These are phyloP conservation scores for Diachasmimorpha longicaudata DNA, from an alignment of 1,140 invertebrate species.

Conservation along the genomic window DNA sequence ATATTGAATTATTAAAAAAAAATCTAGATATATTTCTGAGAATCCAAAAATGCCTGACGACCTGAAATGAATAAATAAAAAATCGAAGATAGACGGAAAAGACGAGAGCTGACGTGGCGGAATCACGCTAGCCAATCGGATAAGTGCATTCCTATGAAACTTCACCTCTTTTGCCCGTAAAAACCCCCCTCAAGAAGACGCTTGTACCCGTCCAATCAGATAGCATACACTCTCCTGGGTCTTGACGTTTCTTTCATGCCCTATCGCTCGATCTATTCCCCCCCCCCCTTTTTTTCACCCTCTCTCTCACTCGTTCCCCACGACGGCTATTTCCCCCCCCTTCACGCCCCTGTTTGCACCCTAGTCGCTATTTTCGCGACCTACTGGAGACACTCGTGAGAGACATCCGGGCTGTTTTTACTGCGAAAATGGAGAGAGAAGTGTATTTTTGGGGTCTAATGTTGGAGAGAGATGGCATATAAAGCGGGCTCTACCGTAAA, in stretches of 20 bases:
- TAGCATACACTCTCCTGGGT: conserved; percentile 38
- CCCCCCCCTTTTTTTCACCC: not conserved
- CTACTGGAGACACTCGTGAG: conserved; percentile 20
- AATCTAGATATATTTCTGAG: not conserved
- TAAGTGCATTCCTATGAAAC: conserved; percentile 59
- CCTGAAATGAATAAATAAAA: not conserved
- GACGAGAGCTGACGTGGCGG: conserved; percentile 53
- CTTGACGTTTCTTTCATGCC: conserved; percentile 60
- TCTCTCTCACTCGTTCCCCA: too few species aligned
- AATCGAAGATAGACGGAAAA: conserved; percentile 20
- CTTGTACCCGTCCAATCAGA: conserved; percentile 57
- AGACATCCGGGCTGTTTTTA: conserved; percentile 3
- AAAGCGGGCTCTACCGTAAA: conserved; percentile 33
- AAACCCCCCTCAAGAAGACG: conserved; percentile 11
- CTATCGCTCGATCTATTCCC: conserved; percentile 53
- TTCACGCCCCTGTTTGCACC: conserved; percentile 3
- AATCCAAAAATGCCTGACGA: not conserved
- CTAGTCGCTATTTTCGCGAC: not conserved
- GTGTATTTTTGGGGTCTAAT: not conserved
- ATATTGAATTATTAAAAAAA: not conserved
- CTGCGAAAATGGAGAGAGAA: not conserved
- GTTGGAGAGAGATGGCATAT: not conserved
- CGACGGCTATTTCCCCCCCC: conserved; percentile 35
- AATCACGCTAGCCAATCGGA: conserved; percentile 60
- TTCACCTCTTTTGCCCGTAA: conserved; percentile 13